Base-by-base conservation (phyloP, 2,888 invertebrate species). In the Callyntrura sp. region DNA sequence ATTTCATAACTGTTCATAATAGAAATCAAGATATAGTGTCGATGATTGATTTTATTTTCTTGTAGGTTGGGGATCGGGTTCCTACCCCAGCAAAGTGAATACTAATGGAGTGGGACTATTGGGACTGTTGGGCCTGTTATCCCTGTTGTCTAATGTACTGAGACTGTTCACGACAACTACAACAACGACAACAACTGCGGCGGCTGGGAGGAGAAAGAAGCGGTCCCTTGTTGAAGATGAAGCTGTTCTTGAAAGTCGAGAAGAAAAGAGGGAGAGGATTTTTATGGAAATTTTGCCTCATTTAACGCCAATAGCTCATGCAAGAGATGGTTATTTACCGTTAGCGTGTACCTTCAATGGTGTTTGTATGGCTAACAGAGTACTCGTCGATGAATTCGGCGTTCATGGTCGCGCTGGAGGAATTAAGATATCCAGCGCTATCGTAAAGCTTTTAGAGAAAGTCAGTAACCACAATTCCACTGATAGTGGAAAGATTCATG, bases 91-190 rank as follows among this genome's bases (percentile, higher is more conserved):
- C 55, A 90, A 91, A 62, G 91, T 91, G 3, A 91, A 92, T 55
- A 92, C 90, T 14, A 91, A 91, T 73, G 92, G 91, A 0, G 88
- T 92, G 45, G 92, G 91, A 28, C 55, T 92, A 0, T 57, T 92
- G n/a, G 92, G 92, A 5, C 90, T 92, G 4, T 17, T 92, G 0
- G 92, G 92, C 0, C 55, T 92, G 0, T 57, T 92, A 5, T 89
- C 84, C 23, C 78, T 92, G 25, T 73, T 92, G n/a, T 90, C 90
- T 0, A 91, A 91, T 57, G 87, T 91, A 0, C 68, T 92, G 1
- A 51, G 91, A 8, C 73, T 83, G 6, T 90, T 91, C 8, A 88
- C 89, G 11, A 91, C 92, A 6, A 92, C 91, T 0, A 91, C 92
- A 23, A 91, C 91, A 11, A 79, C 90, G 2, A 73, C 88, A 8